Percentiles rank a stretch among this genome's conserved stretches.
Evolutionary conservation across 2,797 vertebrate species (phyloP).

Genomic region (Chromis chromis): DNA sequence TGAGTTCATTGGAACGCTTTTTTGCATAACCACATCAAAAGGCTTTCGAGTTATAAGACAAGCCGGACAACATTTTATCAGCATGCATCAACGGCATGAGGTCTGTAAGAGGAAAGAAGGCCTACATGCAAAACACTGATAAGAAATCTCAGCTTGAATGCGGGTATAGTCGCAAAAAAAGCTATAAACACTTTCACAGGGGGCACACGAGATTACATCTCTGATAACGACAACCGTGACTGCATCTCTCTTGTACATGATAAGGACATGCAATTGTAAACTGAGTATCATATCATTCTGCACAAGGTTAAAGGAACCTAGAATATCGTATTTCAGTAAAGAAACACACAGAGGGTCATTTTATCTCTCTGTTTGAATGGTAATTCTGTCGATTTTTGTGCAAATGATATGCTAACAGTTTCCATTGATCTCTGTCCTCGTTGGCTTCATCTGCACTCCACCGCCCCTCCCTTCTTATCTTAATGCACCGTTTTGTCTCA

Average conservation of each 20-base stretch:
- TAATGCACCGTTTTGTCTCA: constrained; percentile 61
- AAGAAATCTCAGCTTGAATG: constrained; percentile 7
- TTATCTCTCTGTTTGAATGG: neutral
- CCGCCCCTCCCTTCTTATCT: neutral
- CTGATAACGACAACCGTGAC: neutral
- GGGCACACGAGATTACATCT: neutral
- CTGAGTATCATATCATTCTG: neutral
- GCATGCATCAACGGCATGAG: neutral
- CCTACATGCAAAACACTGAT: neutral
- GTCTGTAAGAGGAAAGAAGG: neutral
- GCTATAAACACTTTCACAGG: neutral
- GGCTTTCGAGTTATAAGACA: constrained; percentile 18
- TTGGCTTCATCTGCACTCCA: constrained; percentile 22
- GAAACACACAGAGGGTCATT: neutral
- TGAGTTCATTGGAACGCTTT: constrained; percentile 14
- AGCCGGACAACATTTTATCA: constrained; percentile 28
- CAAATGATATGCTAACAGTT: constrained; percentile 16
- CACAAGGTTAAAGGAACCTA: neutral
- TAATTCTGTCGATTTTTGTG: constrained; percentile 23
- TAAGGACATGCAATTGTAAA: constrained; percentile 3
- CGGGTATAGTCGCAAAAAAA: neutral
- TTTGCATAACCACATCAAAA: constrained; percentile 24
- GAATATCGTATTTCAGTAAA: neutral
- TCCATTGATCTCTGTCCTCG: constrained; percentile 16
- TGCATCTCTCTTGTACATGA: neutral